Percentiles rank a stretch among this genome's conserved stretches.
phyloP scores from a whole-genome alignment of 2,113 vertebrate genomes.

The Collichthys lucidus region DNA sequence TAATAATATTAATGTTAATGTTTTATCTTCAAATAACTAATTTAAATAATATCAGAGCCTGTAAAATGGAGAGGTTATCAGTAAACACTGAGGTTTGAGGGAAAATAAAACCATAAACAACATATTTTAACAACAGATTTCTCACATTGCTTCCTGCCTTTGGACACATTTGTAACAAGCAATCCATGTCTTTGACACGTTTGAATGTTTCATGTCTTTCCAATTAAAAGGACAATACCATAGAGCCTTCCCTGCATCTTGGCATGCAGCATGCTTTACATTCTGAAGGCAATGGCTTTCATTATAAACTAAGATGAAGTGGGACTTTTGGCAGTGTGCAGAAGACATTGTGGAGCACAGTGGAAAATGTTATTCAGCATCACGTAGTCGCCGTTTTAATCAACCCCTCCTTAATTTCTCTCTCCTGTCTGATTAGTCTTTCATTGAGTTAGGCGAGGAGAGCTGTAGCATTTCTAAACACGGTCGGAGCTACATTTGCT shows the following conservation, averaged over 20 bases:
- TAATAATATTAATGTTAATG: too few species aligned
- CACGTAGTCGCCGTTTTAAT: constrained; percentile 5
- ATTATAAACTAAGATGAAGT: constrained; percentile 34
- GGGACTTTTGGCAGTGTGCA: constrained; percentile 9
- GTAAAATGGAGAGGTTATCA: background rate
- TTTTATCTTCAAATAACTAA: background rate
- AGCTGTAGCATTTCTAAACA: constrained; percentile 16
- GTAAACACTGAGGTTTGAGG: background rate
- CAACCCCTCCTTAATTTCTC: constrained; percentile 18
- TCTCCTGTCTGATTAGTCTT: constrained; percentile 24
- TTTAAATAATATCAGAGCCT: background rate
- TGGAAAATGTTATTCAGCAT: background rate
- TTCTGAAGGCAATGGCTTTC: constrained; percentile 2
- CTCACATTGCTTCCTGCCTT: background rate
- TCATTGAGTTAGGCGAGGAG: background rate
- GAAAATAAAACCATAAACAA: background rate
- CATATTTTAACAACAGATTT: too few species aligned
- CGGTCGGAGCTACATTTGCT: background rate
- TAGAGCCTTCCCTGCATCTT: background rate
- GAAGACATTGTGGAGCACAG: background rate
- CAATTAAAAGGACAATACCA: constrained; percentile 11
- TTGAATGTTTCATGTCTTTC: constrained; percentile 17
- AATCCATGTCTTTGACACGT: background rate
- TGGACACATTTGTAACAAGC: background rate
- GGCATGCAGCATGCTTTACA: constrained; percentile 1